Base-by-base conservation (phyloP, 2,888 invertebrate species). In the Andrena fulva region DNA sequence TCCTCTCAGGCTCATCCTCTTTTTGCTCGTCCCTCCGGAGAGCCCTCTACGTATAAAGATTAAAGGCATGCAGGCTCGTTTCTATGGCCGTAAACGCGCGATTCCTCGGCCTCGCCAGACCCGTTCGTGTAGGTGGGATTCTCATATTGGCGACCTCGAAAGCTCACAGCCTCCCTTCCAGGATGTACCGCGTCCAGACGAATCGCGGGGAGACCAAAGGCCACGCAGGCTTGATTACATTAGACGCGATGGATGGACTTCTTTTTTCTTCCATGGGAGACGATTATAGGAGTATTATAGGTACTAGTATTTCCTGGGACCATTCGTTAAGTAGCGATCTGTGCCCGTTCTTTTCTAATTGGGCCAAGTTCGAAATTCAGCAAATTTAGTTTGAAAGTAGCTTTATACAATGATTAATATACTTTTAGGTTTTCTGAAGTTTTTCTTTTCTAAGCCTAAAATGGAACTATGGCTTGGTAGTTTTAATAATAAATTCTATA, bases 91-190 rank as follows among this genome's bases (percentile, higher is more conserved):
- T 29, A 72, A 71, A 64, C 56, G 31, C 29, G 56, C 78, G 78
- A 73, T 67, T 70, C 70, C 60, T 59, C 35, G 12, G 67, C 16
- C 78, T n/a, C 27, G 50, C 12, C 56, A 8, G 59, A 31, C 60
- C 48, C 48, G 69, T 59, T 54, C 33, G 79, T 27, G 77, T 74
- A 42, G 82, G 78, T 76, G 82, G 77, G 31, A 64, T 82, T 69
- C 75, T 67, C 62, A 50, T 56, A 80, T 80, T 20, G 78, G 29
- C 80, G 78, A 69, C 77, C 84, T 79, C 78, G 75, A 68, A 79
- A 82, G 67, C 76, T 68, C 8, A 27, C 60, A 71, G 29, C 64
- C 68, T 76, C 75, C 69, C 70, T 54, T 77, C 60, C 68, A 78
- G 82, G 74, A 82, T 77, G 52, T 68, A 64, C 60, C 50, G 52